Evolutionary conservation across 2,797 vertebrate species (phyloP).

Genomic region (Lepilemur ruficaudatus): DNA sequence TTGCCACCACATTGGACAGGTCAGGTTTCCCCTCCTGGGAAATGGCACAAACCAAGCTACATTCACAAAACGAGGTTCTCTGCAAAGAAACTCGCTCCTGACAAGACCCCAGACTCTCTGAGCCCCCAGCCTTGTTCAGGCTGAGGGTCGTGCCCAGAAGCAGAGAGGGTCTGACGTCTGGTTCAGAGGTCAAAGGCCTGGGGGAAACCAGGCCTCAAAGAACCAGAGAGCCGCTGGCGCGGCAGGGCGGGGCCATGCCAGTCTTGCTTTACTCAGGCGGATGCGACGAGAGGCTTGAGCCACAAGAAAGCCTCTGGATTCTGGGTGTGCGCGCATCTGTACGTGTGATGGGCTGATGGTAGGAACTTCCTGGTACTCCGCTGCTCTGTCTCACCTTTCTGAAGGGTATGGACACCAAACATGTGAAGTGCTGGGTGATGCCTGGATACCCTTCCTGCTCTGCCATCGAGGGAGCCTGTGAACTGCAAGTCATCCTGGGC

Average conservation of each 20-base stretch:
- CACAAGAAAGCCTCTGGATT: neutral
- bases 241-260: neutral
- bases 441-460: neutral
- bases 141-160: neutral
- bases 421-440: neutral
- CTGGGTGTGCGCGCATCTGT: fast-evolving
- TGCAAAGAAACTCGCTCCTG: neutral
- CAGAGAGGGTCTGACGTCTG: neutral
- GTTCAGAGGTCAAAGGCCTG: neutral
- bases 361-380: neutral
- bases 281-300: neutral
- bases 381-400: neutral
- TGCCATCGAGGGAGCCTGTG: neutral
- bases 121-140: neutral
- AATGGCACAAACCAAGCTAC: neutral
- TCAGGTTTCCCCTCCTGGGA: neutral
- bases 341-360: fast-evolving
- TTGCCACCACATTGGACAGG: neutral
- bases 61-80: neutral
- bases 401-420: fast-evolving
- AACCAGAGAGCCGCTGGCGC: neutral
- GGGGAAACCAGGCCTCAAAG: neutral
- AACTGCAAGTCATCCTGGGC: neutral
- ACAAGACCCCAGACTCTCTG: neutral
- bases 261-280: neutral